Conservation (phyloP, 2,888 invertebrate species). For the Tanypteryx hageni region DNA sequence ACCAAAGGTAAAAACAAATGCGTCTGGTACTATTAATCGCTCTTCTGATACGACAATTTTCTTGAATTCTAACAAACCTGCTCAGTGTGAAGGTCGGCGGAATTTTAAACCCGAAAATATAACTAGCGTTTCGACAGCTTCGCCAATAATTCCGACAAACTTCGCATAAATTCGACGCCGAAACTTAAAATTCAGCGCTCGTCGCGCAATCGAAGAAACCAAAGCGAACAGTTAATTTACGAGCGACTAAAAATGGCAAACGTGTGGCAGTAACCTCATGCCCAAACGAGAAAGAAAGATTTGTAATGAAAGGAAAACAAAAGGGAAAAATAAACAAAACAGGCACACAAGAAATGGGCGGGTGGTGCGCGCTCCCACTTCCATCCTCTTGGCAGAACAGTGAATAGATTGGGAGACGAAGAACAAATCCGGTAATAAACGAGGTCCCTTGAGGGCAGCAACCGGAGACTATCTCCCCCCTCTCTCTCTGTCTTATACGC, state of each 20-base stretch:
- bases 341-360: not conserved
- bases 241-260: slow-evolving; percentile 16
- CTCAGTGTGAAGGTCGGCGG: not conserved
- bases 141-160: not conserved
- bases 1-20: too few relatives aligned
- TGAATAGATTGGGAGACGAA: not conserved
- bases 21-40: not conserved
- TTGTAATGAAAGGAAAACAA: slow-evolving; percentile 28
- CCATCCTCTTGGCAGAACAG: not conserved
- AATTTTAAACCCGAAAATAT: not conserved
- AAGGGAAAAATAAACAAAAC: not conserved
- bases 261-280: not conserved
- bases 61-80: not conserved
- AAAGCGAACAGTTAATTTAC: slow-evolving; percentile 16
- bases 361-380: not conserved
- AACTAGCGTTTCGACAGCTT: not conserved
- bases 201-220: not conserved
- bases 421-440: not conserved
- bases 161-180: slow-evolving; percentile 14
- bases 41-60: not conserved
- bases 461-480: not conserved
- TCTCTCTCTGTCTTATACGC: not conserved
- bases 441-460: not conserved
- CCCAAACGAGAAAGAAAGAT: slow-evolving; percentile 5
- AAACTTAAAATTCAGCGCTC: not conserved